Evolutionary conservation across 1,140 invertebrate species (phyloP).

Genomic region (Mya arenaria): DNA sequence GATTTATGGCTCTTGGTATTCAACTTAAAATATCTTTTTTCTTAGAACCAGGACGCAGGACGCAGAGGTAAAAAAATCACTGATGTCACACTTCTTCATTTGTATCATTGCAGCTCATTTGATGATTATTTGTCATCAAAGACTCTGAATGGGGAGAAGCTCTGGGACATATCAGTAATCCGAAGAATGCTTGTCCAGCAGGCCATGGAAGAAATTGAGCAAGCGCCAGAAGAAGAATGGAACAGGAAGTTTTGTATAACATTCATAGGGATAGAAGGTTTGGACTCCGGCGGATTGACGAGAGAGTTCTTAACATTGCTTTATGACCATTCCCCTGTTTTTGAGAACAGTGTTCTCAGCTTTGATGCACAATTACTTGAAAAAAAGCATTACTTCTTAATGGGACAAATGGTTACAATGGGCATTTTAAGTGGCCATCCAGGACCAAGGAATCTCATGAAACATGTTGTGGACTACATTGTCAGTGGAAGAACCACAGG

Average conservation of each 20-base stretch:
- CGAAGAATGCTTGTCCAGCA: constrained; percentile 1
- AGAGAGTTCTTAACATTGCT: constrained; percentile 34
- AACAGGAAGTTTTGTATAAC: background rate
- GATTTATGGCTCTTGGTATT: too few species aligned
- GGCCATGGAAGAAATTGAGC: constrained; percentile 5
- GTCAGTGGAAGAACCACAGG: background rate
- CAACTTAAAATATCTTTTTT: too few species aligned
- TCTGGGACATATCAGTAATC: constrained; percentile 9
- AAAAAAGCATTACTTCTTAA: constrained; percentile 14
- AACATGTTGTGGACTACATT: constrained; percentile 6
- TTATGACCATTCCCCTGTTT: constrained; percentile 12
- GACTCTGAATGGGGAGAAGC: background rate
- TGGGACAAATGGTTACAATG: constrained; percentile 1
- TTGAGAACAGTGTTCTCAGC: constrained; percentile 2
- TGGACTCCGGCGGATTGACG: constrained; percentile 33
- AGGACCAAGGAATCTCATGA: constrained; percentile 4
- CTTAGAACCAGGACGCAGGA: too few species aligned
- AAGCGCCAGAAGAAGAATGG: constrained; percentile 9
- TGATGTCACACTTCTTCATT: background rate
- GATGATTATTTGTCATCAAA: constrained; percentile 13
- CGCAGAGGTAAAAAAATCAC: too few species aligned
- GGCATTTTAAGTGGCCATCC: constrained; percentile 15
- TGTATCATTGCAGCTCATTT: background rate
- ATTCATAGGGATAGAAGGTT: constrained; percentile 42
- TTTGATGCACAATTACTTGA: background rate